These are phyloP conservation scores for Muntiacus reevesi DNA, from an alignment of 2,113 vertebrate genomes.

Conservation along the genomic window DNA sequence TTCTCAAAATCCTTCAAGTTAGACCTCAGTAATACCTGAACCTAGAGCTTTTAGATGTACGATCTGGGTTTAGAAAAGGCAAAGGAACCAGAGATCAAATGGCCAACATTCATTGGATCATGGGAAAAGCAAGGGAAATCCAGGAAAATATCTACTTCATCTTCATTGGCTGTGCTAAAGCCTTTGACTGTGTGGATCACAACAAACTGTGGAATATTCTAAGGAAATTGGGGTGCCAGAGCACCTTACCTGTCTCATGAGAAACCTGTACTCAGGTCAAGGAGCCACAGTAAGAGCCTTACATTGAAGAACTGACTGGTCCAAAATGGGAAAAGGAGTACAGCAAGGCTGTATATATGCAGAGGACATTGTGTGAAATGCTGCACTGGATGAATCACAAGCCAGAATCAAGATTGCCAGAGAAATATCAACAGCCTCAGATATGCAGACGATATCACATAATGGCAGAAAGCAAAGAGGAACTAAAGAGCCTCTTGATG, in stretches of 20 bases:
- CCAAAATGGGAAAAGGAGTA: not conserved
- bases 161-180: not conserved
- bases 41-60: not conserved
- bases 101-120: not conserved
- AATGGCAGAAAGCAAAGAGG: not conserved
- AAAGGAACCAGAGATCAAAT: not conserved
- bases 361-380: accelerated
- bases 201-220: not conserved
- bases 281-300: not conserved
- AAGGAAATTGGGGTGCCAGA: not conserved
- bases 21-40: not conserved
- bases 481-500: not conserved
- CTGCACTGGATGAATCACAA: not conserved
- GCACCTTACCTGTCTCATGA: not conserved
- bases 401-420: not conserved
- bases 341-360: not conserved
- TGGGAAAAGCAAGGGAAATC: not conserved
- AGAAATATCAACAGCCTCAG: not conserved
- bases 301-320: not conserved
- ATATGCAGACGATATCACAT: not conserved
- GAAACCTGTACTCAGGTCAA: not conserved
- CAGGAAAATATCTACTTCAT: not conserved
- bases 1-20: not conserved
- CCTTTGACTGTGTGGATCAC: not conserved
- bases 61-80: not conserved